Base-by-base conservation (phyloP, 2,888 invertebrate genomes). In the Morpho deidamia region DNA sequence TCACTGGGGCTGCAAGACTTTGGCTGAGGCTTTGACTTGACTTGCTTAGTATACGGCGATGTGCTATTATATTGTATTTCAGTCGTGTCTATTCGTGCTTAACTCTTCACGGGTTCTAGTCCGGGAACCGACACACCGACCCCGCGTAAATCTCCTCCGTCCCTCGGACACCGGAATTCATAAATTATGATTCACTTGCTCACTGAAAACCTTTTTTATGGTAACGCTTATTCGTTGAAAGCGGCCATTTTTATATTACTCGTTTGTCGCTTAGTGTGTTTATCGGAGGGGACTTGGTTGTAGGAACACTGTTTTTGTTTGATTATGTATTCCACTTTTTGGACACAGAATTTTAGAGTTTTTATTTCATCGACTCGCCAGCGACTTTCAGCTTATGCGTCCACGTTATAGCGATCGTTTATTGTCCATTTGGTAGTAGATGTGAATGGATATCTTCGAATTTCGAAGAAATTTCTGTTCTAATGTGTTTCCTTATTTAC, bases 171-270 rank as follows among this genome's bases (percentile, higher is more conserved):
- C 81, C 86, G 87, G 85, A 85, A 88, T 88, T 88, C 88, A 88
- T 88, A 88, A 88, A 88, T 88, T 87, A 88, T 88, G 88, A 88
- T 88, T 87, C 88, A 87, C 87, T 88, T 85, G 87, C 85, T 85
- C 84, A 83, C 85, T 84, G 88, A 85, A 88, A 88, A 87, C 83
- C 88, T 88, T 88, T 88, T 88, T 88, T 88, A 86, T 85, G 83
- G 85, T 81, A 78, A 82, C 83, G 83, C 78, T 86, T 87, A 86
- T 84, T 83, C 78, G 79, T 80, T 83, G 81, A 78, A 83, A 78
- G 77, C 80, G 70, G 74, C 78, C 76, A 79, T 86, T 85, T 86
- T 85, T 83, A 52, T 84, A 84, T 81, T 72, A 74, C 74, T 74
- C 82, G 80, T 81, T 80, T 79, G 78, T 76, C 83, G 78, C 68